Base-by-base conservation (phyloP, 2,888 invertebrate species). In the Cheilosia scutellata region DNA sequence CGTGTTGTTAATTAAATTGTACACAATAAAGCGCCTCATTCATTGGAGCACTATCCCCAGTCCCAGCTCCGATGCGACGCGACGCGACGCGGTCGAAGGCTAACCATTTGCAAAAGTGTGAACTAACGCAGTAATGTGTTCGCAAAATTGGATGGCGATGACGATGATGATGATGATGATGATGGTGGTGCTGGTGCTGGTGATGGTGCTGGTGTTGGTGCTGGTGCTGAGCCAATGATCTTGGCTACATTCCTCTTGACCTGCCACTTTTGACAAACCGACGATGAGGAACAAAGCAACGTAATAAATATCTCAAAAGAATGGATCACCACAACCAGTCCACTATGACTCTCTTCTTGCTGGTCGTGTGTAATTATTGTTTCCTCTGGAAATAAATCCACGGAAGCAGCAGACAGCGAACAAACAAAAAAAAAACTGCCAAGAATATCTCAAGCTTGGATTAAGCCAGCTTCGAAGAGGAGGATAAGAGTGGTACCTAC, bases 341-440 rank as follows among this genome's bases (percentile, higher is more conserved):
- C 74, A 71, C 63, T 76, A 76, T 76, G 58, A 76, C 76, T 47
- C 75, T 68, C 63, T 68, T 58, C 20, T 20, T 65, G 51, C 75
- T 74, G 80, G 80, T 88, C 84, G 87, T 82, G 87, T 88, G 89
- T 89, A 89, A 89, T 89, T 89, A 89, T 89, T 89, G 88, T 87
- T 89, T 89, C 89, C 89, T 89, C 72, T 88, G 87, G 87, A 89
- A 89, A 89, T 89, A 89, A 89, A 89, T 89, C 89, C 87, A 72
- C 82, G 72, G 82, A 71, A 76, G 71, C 71, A 71, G 47, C 60
- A 53, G 84, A 80, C 70, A 76, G 51, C 44, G 40, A 20, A n/a
- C 49, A 65, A 51, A 65, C 13, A 25, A 42, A 71, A 33, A 20
- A 51, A 62, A 58, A 53, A 33, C 16, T 6, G 3, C 33, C 33